A percentile compares a stretch with the other conserved stretches of the same genome.
phyloP scores from a whole-genome alignment of 2,113 vertebrate genomes.

The Atlantisia rogersi region DNA sequence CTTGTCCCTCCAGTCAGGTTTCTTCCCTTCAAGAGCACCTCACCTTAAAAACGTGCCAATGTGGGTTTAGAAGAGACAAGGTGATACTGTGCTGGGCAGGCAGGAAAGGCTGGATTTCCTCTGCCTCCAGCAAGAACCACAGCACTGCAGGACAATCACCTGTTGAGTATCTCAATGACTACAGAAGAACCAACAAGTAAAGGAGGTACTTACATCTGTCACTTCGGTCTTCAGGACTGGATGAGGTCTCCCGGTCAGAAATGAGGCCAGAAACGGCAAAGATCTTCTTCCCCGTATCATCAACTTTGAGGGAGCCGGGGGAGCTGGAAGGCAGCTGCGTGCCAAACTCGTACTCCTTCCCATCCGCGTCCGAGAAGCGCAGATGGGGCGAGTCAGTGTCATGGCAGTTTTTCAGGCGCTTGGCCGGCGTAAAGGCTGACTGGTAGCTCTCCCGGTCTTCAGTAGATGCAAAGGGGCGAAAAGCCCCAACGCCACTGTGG shows the following conservation, averaged over 20 bases:
- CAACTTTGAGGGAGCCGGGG: slow-evolving; percentile 93
- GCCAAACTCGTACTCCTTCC: slow-evolving; percentile 98
- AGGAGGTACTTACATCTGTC: slow-evolving; percentile 95
- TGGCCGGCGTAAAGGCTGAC: slow-evolving; percentile 97
- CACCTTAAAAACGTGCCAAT: background rate
- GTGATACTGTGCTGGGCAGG: background rate
- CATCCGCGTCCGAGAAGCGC: slow-evolving; percentile 97
- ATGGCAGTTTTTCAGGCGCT: slow-evolving; percentile 97
- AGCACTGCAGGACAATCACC: background rate
- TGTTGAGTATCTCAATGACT: slow-evolving; percentile 46
- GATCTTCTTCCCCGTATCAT: slow-evolving; percentile 97
- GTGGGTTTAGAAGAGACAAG: background rate
- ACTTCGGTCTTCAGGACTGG: slow-evolving; percentile 96
- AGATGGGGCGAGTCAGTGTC: slow-evolving; percentile 97
- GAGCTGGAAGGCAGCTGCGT: slow-evolving; percentile 92
- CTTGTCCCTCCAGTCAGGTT: background rate
- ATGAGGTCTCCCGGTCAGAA: slow-evolving; percentile 96
- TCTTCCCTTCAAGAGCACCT: background rate
- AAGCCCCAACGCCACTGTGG: slow-evolving; percentile 96
- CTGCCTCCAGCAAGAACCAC: background rate
- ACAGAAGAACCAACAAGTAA: slow-evolving; percentile 8
- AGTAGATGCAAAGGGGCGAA: slow-evolving; percentile 94
- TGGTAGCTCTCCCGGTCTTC: slow-evolving; percentile 98
- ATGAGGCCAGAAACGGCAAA: slow-evolving; percentile 98
- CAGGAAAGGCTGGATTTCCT: background rate